A percentile compares a stretch with the other conserved stretches of the same genome.
phyloP scores from a whole-genome alignment of 1,140 invertebrate genomes.

The Paraescarpia echinospica region DNA sequence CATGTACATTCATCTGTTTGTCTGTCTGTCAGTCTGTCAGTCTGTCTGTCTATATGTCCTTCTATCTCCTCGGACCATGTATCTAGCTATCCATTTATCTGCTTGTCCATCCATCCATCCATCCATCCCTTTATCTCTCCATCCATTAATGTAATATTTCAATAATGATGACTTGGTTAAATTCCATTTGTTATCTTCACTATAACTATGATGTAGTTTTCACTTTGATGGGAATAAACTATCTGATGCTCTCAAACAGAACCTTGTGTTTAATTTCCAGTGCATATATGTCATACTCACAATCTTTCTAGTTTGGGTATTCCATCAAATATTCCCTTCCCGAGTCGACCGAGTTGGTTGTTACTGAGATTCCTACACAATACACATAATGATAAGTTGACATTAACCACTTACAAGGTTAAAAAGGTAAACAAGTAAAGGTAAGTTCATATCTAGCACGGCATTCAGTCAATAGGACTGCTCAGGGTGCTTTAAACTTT shows the following conservation, averaged over 20 bases:
- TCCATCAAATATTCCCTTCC: constrained; percentile 43
- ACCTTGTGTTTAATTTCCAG: background rate
- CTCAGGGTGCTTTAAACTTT: too few species aligned
- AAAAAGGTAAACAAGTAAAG: too few species aligned
- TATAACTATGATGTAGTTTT: background rate
- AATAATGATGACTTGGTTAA: background rate
- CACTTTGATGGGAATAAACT: background rate
- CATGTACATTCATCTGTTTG: background rate
- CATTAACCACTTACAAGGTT: background rate
- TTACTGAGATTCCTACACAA: constrained; percentile 11
- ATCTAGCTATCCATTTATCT: background rate
- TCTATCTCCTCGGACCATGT: background rate
- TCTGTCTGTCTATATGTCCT: background rate
- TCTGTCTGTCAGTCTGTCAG: background rate
- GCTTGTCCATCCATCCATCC: background rate
- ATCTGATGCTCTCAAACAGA: background rate
- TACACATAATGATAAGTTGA: background rate
- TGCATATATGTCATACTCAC: constrained; percentile 40
- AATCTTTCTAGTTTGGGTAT: constrained; percentile 48
- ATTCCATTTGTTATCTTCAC: background rate
- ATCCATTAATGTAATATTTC: background rate
- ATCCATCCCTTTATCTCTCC: background rate
- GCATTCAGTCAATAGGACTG: too few species aligned
- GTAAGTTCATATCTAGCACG: too few species aligned
- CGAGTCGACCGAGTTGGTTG: background rate